Evolutionary conservation across 2,113 vertebrate genomes (phyloP).

Genomic region (Porphyrio hochstetteri): DNA sequence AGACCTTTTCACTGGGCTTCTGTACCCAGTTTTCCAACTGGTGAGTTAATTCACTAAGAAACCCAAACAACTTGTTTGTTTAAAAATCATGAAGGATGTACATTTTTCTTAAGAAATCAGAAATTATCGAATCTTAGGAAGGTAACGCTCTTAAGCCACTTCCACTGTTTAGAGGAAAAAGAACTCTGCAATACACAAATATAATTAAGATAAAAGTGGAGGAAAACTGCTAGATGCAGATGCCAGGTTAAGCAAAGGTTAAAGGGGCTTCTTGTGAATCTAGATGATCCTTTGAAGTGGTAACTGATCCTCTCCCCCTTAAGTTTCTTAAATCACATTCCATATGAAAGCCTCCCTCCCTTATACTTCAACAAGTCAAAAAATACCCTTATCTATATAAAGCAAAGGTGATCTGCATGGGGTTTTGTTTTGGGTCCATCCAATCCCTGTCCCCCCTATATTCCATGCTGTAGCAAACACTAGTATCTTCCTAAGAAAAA

Average conservation of each 20-base stretch:
- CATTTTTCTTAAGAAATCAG: background rate
- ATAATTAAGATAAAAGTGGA: background rate
- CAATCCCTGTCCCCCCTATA: background rate
- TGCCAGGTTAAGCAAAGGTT: background rate
- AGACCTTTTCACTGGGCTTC: background rate
- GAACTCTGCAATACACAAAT: background rate
- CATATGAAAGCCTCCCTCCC: background rate
- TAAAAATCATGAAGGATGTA: background rate
- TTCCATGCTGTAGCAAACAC: background rate
- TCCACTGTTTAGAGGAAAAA: background rate
- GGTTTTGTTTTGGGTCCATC: too few relatives aligned
- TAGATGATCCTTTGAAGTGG: background rate
- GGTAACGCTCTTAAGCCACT: background rate
- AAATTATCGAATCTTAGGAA: background rate
- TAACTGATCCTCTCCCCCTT: background rate
- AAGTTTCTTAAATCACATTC: background rate
- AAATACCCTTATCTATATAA: background rate
- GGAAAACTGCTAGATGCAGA: background rate
- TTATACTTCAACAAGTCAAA: background rate
- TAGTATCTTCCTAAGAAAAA: background rate
- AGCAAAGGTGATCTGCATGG: background rate
- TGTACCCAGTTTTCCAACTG: background rate
- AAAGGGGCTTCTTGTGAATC: background rate
- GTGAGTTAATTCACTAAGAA: background rate
- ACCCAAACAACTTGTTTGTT: background rate